Evolutionary conservation across 2,888 invertebrate genomes (phyloP), one percentile per base, ranked within the genome.

Genomic region (Tetrapedia diversipes): DNA sequence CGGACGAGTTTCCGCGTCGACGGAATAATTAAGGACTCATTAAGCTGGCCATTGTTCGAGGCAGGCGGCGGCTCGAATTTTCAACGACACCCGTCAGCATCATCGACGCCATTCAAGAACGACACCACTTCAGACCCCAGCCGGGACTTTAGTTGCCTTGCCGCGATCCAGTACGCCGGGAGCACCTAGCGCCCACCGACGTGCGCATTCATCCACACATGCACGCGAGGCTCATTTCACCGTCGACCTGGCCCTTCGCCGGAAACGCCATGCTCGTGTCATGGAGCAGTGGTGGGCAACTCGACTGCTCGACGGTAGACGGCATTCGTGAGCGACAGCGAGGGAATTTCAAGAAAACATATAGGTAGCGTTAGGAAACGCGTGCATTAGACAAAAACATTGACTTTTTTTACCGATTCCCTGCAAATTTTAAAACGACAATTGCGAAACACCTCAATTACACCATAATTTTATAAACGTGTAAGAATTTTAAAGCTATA

Each of bases 81-180:
- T 76, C 77, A 60, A 60, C 64, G 56, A 61, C 69, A 63, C 60
- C 37, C 69, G 76, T 79, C 75, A 70, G 71, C 47, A 64, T 63
- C 68, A 77, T 81, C 73, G 70, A 49, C 65, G 82, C 73, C 77
- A 74, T 82, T 80, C 77, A 82, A 16, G 54, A 60, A 80, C 80
- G 82, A 66, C 73, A 37, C 56, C 66, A 53, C 73, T 57, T 51
- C 56, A 32, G 59, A 68, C 45, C 64, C n/a, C n/a, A n/a, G 72
- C 22, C 45, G 79, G 75, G 83, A 88, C 83, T 87, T 87, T 83
- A 85, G 86, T 84, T 67, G 68, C 41, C n/a, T 14, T 27, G 54
- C 73, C 76, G 87, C 87, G 89, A 89, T 89, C 89, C 87, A 85
- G 86, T 86, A n/a, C n/a, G n/a, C n/a, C n/a, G n/a, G n/a, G 88